Base-by-base conservation (phyloP, 2,113 vertebrate genomes). In the Anser brachyrhynchus region DNA sequence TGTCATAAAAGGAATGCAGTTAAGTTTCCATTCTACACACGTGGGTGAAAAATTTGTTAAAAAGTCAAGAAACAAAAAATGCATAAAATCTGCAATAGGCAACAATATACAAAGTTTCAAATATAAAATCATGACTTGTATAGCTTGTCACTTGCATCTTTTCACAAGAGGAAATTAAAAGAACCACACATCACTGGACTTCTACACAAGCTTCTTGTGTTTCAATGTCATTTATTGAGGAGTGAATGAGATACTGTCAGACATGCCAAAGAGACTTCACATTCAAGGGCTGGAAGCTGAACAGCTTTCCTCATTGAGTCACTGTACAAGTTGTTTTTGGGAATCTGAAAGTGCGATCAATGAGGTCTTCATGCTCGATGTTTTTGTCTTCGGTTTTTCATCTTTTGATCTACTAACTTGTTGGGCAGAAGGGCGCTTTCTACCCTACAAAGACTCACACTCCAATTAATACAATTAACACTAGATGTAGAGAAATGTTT, bases 141-240 rank as follows among this genome's bases (percentile, higher is more conserved):
- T 89, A 79, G 77, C 43, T 97, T 91, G 80, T 85, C 93, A 75
- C 91, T 97, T 91, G 74, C 41, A 94, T 90, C 84, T 96, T 96
- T 94, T 87, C 92, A 92, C 64, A 80, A 57, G 93, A 95, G 90
- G 95, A 95, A 96, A 96, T 89, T 13, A 95, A 98, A 96, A 94
- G 96, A 97, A 96, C 88, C 97, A 98, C 97, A 98, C 97, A 97
- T 94, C 93, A 98, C 92, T 95, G 95, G 96, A 96, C 87, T 94
- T 97, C 91, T 97, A 97, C 97, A 98, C 98, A 97, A 97, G 97
- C 90, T 89, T 93, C 96, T 97, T 95, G 96, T 97, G 97, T 98
- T 98, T 98, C 97, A 98, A 97, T 70, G 96, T 97, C 97, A 97
- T 98, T 98, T 98, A 98, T 98, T 98, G 97, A 98, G 97, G 97